A percentile compares a stretch with the other conserved stretches of the same genome.
phyloP scores from a whole-genome alignment of 2,797 vertebrate genomes.

The Sylvia borin region DNA sequence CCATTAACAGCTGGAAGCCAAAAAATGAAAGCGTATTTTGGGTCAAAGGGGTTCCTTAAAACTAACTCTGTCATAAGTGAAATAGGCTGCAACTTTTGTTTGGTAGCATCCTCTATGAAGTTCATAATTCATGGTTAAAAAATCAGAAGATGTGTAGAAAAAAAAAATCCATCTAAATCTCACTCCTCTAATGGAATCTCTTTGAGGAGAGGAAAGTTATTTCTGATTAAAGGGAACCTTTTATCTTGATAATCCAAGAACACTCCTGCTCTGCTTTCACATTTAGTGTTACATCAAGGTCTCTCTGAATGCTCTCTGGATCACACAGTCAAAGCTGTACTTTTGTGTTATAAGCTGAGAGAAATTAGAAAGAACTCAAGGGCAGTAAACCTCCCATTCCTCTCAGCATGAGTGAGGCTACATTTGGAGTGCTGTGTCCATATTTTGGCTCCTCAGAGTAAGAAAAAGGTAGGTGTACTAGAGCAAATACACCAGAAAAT shows the following conservation, averaged over 20 bases:
- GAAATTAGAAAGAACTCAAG: neutral
- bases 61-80: neutral
- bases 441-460: neutral
- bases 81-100: neutral
- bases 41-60: neutral
- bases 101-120: neutral
- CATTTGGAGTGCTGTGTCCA: neutral
- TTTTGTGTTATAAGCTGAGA: neutral
- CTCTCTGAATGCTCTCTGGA: neutral
- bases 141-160: neutral
- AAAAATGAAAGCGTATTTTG: neutral
- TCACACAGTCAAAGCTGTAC: neutral
- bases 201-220: neutral
- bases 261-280: neutral
- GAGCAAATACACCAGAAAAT: neutral
- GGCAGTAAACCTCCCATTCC: neutral
- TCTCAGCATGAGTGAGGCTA: neutral
- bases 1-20: neutral
- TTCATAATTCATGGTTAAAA: neutral
- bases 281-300: neutral
- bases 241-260: neutral
- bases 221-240: neutral
- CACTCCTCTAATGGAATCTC: neutral
- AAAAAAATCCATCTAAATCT: neutral
- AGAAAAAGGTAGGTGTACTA: neutral